phyloP scores from a whole-genome alignment of 1,140 invertebrate species.

The Samia ricini region DNA sequence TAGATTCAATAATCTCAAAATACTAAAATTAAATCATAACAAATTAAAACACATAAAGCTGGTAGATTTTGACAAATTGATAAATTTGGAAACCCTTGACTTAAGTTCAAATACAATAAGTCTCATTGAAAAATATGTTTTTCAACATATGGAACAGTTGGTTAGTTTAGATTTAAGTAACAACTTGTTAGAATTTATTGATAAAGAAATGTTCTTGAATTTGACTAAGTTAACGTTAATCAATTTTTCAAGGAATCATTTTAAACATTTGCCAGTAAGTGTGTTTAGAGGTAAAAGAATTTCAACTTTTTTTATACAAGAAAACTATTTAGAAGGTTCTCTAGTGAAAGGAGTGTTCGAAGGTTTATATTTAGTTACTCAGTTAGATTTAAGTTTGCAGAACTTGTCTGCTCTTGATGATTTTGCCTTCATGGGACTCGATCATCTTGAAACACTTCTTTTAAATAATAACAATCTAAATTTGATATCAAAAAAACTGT shows the following conservation, averaged over 20 bases:
- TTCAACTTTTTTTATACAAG: slow-evolving; percentile 32
- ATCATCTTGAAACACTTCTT: slow-evolving; percentile 25
- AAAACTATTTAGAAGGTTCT: slow-evolving; percentile 39
- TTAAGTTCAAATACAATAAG: slow-evolving; percentile 38
- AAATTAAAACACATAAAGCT: slow-evolving; percentile 28
- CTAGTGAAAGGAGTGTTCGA: slow-evolving; percentile 42
- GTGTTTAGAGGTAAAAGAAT: slow-evolving; percentile 43
- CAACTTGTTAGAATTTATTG: slow-evolving; percentile 33
- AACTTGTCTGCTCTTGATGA: slow-evolving; percentile 34
- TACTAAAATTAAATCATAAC: slow-evolving; percentile 38
- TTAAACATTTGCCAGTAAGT: slow-evolving; percentile 33
- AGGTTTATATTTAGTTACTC: slow-evolving; percentile 30
- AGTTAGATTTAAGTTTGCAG: slow-evolving; percentile 43
- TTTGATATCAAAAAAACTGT: slow-evolving; percentile 30
- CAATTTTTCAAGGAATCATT: slow-evolving; percentile 37
- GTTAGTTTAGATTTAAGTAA: slow-evolving; percentile 33
- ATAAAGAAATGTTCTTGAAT: slow-evolving; percentile 33
- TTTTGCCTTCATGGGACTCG: slow-evolving; percentile 40
- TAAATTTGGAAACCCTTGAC: slow-evolving; percentile 29
- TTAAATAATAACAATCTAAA: slow-evolving; percentile 46
- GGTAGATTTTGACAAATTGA: slow-evolving; percentile 33
- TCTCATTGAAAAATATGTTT: slow-evolving; percentile 31
- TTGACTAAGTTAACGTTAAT: slow-evolving; percentile 25
- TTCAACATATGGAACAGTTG: slow-evolving; percentile 29
- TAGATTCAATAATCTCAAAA: slow-evolving; percentile 30